These are phyloP conservation scores for Cheilosia impressa DNA, from an alignment of 2,888 invertebrate species.

Conservation along the genomic window DNA sequence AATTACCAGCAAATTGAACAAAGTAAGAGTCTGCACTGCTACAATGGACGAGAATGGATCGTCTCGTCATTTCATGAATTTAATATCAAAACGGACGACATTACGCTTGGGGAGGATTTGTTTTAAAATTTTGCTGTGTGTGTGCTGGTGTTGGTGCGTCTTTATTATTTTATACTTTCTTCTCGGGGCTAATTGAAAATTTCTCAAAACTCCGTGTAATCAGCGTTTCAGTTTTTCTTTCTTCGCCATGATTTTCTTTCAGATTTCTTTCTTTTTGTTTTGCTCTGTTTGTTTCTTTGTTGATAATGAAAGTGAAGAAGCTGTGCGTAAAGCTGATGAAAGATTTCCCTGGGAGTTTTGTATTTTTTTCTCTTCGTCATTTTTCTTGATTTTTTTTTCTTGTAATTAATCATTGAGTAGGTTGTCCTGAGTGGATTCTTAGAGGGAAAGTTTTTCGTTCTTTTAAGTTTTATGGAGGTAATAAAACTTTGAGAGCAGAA, in stretches of 20 bases:
- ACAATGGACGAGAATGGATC: background rate
- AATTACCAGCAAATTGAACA: constrained; percentile 16
- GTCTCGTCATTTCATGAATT: constrained; percentile 24
- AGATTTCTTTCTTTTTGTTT: constrained; percentile 2
- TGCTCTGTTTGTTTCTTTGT: constrained; percentile 28
- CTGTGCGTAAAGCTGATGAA: constrained; percentile 39
- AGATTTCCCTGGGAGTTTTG: constrained; percentile 38
- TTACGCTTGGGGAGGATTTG: constrained; percentile 31
- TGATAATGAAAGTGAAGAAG: constrained; percentile 41
- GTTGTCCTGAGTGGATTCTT: constrained; percentile 55
- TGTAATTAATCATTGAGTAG: constrained; percentile 69
- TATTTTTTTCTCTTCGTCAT: constrained; percentile 12
- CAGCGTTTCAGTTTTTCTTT: constrained; percentile 51
- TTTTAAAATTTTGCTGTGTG: constrained; percentile 16
- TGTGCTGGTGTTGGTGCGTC: constrained; percentile 28
- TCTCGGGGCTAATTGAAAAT: constrained; percentile 66
- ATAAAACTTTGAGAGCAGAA: constrained; percentile 30
- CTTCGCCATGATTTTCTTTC: constrained; percentile 12
- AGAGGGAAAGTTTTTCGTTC: constrained; percentile 44
- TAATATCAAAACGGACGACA: constrained; percentile 46
- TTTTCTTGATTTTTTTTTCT: constrained; percentile 16
- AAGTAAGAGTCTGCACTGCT: background rate
- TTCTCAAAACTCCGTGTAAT: constrained; percentile 66
- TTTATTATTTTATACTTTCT: constrained; percentile 7
- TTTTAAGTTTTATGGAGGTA: constrained; percentile 47